Conservation (phyloP, 2,797 vertebrate species). For the Bradypodion ventrale region DNA sequence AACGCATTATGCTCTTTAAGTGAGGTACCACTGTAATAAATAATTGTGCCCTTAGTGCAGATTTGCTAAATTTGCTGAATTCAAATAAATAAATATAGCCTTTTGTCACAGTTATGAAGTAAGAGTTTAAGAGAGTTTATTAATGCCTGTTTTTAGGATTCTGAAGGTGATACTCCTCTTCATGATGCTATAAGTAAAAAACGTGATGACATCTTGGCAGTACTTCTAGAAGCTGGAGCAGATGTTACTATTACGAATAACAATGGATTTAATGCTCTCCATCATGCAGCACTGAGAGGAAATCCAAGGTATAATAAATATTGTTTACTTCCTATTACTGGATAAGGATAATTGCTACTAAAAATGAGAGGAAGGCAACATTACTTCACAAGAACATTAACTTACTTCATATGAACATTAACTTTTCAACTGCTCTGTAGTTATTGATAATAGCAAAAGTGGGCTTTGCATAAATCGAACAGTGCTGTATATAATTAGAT, state of each 20-base stretch:
- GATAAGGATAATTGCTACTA: neutral
- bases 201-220: slow-evolving; percentile 96
- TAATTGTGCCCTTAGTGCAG: neutral
- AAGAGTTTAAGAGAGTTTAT: neutral
- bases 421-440: neutral
- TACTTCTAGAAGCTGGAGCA: slow-evolving; percentile 94
- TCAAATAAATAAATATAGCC: neutral
- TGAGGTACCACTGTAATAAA: too few species aligned
- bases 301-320: slow-evolving; percentile 89
- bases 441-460: neutral
- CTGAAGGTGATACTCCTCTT: slow-evolving; percentile 98
- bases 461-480: neutral
- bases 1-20: too few species aligned
- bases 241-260: slow-evolving; percentile 99
- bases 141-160: slow-evolving; percentile 82
- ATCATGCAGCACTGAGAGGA: slow-evolving; percentile 95
- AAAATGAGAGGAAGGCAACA: too few species aligned
- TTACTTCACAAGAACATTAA: neutral
- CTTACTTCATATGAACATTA: neutral
- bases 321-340: neutral
- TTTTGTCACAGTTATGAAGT: neutral
- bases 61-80: neutral
- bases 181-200: slow-evolving; percentile 99
- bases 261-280: slow-evolving; percentile 97
- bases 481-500: neutral